A percentile compares a stretch with the other conserved stretches of the same genome.
These are phyloP conservation scores for Semnornis frantzii DNA, from an alignment of 2,113 vertebrate genomes.

Conservation along the genomic window DNA sequence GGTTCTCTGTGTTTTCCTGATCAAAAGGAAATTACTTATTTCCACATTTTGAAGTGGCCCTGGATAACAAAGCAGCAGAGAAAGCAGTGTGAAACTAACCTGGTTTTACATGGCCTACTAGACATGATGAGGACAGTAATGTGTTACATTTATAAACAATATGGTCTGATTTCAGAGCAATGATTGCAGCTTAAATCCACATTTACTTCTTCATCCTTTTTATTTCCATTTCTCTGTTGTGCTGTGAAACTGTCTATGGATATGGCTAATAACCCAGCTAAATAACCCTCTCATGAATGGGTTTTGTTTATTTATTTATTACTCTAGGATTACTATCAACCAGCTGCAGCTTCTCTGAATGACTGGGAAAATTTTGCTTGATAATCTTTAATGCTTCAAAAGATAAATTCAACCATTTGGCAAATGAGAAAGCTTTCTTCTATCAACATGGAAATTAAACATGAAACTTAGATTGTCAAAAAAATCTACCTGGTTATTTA, in stretches of 20 bases:
- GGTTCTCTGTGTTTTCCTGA: slow-evolving; percentile 15
- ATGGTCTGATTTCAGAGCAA: slow-evolving; percentile 66
- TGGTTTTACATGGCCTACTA: slow-evolving; percentile 85
- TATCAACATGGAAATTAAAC: not conserved
- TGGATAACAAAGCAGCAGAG: slow-evolving; percentile 25
- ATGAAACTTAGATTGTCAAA: not conserved
- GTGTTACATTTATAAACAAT: slow-evolving; percentile 60
- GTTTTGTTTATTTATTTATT: slow-evolving; percentile 56
- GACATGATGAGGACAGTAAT: slow-evolving; percentile 64
- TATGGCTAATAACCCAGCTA: slow-evolving; percentile 83
- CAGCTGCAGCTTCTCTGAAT: slow-evolving; percentile 58
- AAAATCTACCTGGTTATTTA: not conserved
- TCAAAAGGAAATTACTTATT: slow-evolving; percentile 19
- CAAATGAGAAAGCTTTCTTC: slow-evolving; percentile 1
- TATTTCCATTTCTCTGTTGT: slow-evolving; percentile 79
- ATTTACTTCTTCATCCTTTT: slow-evolving; percentile 78
- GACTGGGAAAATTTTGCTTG: slow-evolving; percentile 10
- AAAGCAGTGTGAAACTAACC: slow-evolving; percentile 81
- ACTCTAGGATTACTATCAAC: slow-evolving; percentile 63
- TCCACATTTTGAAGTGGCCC: not conserved
- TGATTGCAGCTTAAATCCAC: slow-evolving; percentile 70
- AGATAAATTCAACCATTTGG: not conserved
- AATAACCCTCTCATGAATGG: slow-evolving; percentile 86
- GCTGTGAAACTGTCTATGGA: slow-evolving; percentile 80
- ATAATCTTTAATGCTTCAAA: slow-evolving; percentile 19